These are phyloP conservation scores for Zootermopsis nevadensis DNA, from an alignment of 2,888 invertebrate genomes.

Conservation along the genomic window DNA sequence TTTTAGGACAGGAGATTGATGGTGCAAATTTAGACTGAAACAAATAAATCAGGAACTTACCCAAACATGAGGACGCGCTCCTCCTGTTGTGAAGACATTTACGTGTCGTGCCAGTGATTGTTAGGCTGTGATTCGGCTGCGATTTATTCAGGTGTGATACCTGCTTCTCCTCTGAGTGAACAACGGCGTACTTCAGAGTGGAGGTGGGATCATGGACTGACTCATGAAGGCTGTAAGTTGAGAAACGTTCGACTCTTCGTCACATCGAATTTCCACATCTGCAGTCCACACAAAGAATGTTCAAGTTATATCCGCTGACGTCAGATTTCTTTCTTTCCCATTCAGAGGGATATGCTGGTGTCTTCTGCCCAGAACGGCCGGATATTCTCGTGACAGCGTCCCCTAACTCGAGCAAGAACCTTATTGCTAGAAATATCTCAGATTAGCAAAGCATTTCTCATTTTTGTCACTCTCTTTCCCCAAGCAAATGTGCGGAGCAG, in stretches of 20 bases:
- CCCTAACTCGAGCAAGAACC: not conserved
- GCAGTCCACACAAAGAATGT: not conserved
- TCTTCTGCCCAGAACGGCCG: not conserved
- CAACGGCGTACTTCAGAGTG: not conserved
- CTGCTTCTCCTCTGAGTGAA: not conserved
- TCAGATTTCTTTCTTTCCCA: constrained; percentile 17
- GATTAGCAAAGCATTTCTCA: constrained; percentile 33
- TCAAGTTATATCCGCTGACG: not conserved
- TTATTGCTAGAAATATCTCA: constrained; percentile 49
- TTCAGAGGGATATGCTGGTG: not conserved
- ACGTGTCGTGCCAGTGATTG: too few relatives aligned
- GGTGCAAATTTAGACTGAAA: too few relatives aligned
- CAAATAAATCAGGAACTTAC: too few relatives aligned
- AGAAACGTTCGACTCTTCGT: not conserved
- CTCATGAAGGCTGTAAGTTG: constrained; percentile 3
- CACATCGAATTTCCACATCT: not conserved
- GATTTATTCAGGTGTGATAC: too few relatives aligned
- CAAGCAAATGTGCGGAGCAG: not conserved
- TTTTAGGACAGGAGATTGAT: too few relatives aligned
- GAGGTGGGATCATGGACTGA: not conserved
- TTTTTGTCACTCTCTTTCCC: not conserved
- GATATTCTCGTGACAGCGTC: not conserved
- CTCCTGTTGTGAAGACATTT: too few relatives aligned
- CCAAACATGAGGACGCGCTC: too few relatives aligned
- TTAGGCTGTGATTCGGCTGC: too few relatives aligned